Evolutionary conservation across 2,113 vertebrate species (phyloP), one percentile per base, ranked within the genome.

Genomic region (Semnornis frantzii): DNA sequence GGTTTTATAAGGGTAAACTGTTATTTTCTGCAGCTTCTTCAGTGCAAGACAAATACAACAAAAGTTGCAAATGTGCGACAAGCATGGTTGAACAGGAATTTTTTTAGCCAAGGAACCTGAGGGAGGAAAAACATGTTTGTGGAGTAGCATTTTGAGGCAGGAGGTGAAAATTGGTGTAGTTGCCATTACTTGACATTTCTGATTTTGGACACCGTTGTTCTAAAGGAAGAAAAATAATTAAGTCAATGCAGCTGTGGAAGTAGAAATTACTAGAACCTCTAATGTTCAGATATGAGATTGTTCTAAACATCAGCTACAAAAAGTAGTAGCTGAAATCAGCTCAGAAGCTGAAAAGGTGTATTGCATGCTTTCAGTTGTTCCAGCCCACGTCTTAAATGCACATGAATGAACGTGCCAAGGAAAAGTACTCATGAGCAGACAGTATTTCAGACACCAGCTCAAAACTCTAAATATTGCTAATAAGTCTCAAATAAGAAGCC

Each of bases 31-130:
- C 60, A 83, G 34, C 66, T 62, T 73, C 14, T 57, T 25, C 24
- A 66, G 10, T 25, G 14, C 13, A 75, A 57, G 37, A 64, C 10
- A 28, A 83, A 37, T 7, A 34, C 4, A 15, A 86, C 28, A 65
- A 37, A 39, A 54, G 31, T 75, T 6, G 12, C 8, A 66, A 71
- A 12, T 4, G 16, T 2, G 1, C 20, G 20, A 64, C 14, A 10
- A 0, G 0, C 21, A 23, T 8, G 76, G 20, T 4, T 65, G 39
- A 2, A 15, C 7, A 3, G 23, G 14, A 25, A 70, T 8, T 34
- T 70, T 70, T 91, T 87, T 31, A 75, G 50, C 5, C 10, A 87
- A 85, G 39, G 13, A 76, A 73, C 6, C 59, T 7, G 10, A 85
- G 27, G 27, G 6, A 18, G 3, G 14, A 5, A 19, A 34, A 63